These are phyloP conservation scores for Leptosomus discolor DNA, from an alignment of 2,113 vertebrate species.

Conservation along the genomic window DNA sequence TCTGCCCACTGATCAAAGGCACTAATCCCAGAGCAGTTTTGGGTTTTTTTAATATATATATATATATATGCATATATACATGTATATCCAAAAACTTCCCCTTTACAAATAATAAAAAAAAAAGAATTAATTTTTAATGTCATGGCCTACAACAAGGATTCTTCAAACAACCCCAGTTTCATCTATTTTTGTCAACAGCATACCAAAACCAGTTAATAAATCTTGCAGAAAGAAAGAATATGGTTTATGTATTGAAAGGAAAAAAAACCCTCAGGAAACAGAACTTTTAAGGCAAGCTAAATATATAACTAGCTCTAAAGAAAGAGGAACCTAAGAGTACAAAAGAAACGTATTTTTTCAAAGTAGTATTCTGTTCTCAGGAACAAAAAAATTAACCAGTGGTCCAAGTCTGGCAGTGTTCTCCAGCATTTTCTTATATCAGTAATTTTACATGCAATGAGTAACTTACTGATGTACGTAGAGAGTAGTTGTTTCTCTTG, in stretches of 20 bases:
- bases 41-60: no score
- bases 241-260: background rate
- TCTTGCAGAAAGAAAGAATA: background rate
- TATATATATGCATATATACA: background rate
- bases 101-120: background rate
- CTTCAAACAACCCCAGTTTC: background rate
- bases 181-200: background rate
- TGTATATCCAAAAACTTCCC: rapidly evolving
- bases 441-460: background rate
- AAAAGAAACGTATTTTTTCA: background rate
- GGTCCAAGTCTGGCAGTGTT: background rate
- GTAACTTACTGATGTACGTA: background rate
- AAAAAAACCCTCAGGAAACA: background rate
- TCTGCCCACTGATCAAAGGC: background rate
- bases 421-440: background rate
- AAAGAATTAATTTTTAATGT: background rate
- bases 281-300: background rate
- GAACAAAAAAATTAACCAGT: background rate
- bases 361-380: background rate
- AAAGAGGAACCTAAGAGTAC: constrained; percentile 42
- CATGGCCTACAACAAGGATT: background rate
- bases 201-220: background rate
- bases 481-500: background rate
- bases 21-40: background rate
- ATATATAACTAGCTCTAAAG: background rate